Evolutionary conservation across 1,140 invertebrate genomes (phyloP), one percentile per base, ranked within the genome.

Genomic region (Atta texana): DNA sequence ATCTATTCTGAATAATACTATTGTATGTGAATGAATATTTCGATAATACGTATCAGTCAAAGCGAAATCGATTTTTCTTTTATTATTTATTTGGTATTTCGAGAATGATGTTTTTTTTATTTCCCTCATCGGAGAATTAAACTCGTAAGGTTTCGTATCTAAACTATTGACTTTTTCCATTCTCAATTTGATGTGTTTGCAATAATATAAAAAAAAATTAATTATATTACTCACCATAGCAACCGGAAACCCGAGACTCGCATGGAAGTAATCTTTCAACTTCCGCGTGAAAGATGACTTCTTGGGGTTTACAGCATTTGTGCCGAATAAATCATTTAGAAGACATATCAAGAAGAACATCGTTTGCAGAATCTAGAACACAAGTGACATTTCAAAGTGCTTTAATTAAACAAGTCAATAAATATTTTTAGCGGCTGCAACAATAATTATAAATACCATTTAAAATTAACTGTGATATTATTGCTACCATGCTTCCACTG

Each of bases 191-290:
- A 34, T 3, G 7, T 12, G 4, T 8, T 31, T 78, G 7, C 0
- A 68, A 14, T 1, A 59, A 10, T 14, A 72, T 44, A n/a, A 18
- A 68, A 14, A 71, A 78, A 74, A 63, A 51, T 6, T 12, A 71
- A 59, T 49, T 71, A 24, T 55, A n/a, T 18, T 24, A 53, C 93
- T 93, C 93, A 96, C 96, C 94, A 97, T 96, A 21, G 97, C 96
- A 7, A 98, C 92, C 21, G 98, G 98, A 92, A 98, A 98, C 80
- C 97, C 97, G 76, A 98, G 93, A 6, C 96, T 94, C 80, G 97
- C 96, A 91, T 98, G 96, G 3, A 98, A 90, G 80, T 95, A 96
- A 94, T 98, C 98, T 92, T 98, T 97, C 24, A 97, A 92, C 90
- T 96, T 96, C 64, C 97, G 96, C 49, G 98, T 96, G 2, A 96